Base-by-base conservation (phyloP, 1,140 invertebrate genomes). In the Panonychus citri region DNA sequence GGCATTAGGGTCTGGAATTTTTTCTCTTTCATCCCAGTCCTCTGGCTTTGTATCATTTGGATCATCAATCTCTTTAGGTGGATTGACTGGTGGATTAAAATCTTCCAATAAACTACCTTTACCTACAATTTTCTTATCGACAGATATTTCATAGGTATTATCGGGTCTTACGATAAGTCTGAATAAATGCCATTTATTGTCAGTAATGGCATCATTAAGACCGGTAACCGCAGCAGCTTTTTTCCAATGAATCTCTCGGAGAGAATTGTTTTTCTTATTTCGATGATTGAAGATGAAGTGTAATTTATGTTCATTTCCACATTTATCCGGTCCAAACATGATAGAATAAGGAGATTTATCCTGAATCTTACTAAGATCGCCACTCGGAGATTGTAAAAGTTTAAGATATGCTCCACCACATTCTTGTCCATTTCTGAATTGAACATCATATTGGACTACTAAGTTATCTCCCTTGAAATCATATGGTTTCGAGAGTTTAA, bases 261-360 rank as follows among this genome's bases (percentile, higher is more conserved):
- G 74, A 17, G 78, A 77, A 42, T 84, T 86, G 67, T 90, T 97
- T 61, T 82, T 75, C 17, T 91, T 91, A 74, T 97, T 96, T 69
- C 81, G 83, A 69, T 96, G 89, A 50, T 83, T 78, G 72, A 98
- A 91, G 68, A 98, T 99, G 68, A 98, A 97, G 70, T 97, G 94
- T 53, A 95, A 72, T 77, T 96, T 95, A 63, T 84, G 78, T 69
- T 93, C 86, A 65, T 82, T 86, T 56, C 93, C 93, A 74, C 94
- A 99, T 70, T 97, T 98, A 73, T 98, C 94, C 12, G 94, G 94
- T 2, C 93, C 94, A 74, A 98, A 98, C 94, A 98, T 98, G 64
- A 97, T 89, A 2, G 86, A 86, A 70, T 95, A 97, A 0, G 89
- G 84, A 12, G 91, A 91, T 72, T 94, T 91, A 71, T 98, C 90